Conservation (phyloP, 1,140 invertebrate species). For the Leptoteleia sp. region DNA sequence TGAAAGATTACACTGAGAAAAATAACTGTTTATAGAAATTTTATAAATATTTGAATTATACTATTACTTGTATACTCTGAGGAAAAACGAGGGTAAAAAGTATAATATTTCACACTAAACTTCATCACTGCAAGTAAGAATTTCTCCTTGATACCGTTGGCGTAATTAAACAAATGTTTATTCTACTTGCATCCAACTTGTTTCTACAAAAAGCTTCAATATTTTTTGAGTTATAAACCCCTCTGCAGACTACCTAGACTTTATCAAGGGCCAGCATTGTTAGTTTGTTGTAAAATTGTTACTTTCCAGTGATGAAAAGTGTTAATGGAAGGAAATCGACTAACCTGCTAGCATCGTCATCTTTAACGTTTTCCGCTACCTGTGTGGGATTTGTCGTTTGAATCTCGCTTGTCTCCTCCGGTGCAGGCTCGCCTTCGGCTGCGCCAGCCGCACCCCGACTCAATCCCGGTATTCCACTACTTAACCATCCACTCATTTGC, state of each 20-base stretch:
- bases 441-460: slow-evolving; percentile 80
- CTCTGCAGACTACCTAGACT: too few relatives aligned
- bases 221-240: background rate
- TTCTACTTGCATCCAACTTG: too few relatives aligned
- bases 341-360: slow-evolving; percentile 88
- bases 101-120: too few relatives aligned
- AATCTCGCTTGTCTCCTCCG: slow-evolving; percentile 78
- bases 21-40: too few relatives aligned
- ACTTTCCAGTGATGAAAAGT: slow-evolving; percentile 11
- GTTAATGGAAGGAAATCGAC: slow-evolving; percentile 31
- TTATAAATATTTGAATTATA: too few relatives aligned
- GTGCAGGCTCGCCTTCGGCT: slow-evolving; percentile 75
- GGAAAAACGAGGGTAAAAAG: too few relatives aligned
- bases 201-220: background rate
- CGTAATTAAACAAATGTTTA: too few relatives aligned
- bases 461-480: slow-evolving; percentile 86
- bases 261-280: too few relatives aligned
- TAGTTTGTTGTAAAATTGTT: slow-evolving; percentile 11
- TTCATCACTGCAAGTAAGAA: too few relatives aligned
- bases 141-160: too few relatives aligned
- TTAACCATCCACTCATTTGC: slow-evolving; percentile 90
- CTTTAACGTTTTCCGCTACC: slow-evolving; percentile 82
- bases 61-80: too few relatives aligned
- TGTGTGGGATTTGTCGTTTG: slow-evolving; percentile 77
- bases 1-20: too few relatives aligned